Conservation (phyloP, 2,888 invertebrate genomes). For the Petrolisthes manimaculis region DNA sequence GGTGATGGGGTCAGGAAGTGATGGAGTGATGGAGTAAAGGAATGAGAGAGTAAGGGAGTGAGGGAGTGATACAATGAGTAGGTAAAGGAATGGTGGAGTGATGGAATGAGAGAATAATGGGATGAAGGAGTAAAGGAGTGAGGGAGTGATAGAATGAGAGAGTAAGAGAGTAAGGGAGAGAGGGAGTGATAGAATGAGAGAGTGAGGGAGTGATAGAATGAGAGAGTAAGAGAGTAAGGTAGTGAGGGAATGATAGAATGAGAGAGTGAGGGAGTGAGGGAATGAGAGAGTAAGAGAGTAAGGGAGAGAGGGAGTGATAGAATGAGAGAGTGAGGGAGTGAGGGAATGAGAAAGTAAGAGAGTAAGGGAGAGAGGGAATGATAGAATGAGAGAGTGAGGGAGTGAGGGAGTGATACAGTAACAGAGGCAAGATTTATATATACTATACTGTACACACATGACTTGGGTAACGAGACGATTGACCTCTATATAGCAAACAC, state of each 20-base stretch:
- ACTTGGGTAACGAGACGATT: no score
- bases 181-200: not conserved
- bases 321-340: not conserved
- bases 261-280: not conserved
- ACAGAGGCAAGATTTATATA: not conserved
- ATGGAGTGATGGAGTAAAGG: not conserved
- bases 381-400: not conserved
- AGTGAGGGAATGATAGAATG: not conserved
- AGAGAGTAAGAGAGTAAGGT: not conserved
- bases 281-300: not conserved
- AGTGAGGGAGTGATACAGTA: not conserved
- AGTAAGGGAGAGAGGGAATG: not conserved
- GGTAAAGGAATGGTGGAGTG: not conserved
- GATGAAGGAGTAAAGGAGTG: not conserved
- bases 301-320: not conserved
- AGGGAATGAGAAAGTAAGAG: not conserved
- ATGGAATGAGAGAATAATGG: not conserved
- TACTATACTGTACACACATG: no score
- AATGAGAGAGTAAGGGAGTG: not conserved
- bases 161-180: not conserved
- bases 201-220: not conserved
- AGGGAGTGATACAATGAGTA: not conserved
- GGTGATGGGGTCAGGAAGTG: not conserved
- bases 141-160: conserved; percentile 17
- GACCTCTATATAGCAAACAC: no score